Conservation (phyloP, 2,797 vertebrate species). For the Micrastur ruficollis region DNA sequence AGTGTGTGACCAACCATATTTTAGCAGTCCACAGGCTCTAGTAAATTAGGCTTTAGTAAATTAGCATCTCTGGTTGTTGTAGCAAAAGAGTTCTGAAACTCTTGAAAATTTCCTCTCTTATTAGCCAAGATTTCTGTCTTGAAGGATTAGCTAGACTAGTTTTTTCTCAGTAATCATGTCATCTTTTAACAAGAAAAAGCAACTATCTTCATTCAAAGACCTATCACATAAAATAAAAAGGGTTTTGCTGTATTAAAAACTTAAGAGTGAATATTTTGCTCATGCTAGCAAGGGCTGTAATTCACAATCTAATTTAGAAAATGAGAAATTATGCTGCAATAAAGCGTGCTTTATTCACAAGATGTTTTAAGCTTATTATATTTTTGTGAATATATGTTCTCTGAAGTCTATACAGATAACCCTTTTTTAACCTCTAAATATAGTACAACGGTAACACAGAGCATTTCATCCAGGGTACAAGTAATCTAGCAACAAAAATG, state of each 20-base stretch:
- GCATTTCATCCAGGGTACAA: slow-evolving; percentile 58
- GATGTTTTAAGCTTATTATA: slow-evolving; percentile 1
- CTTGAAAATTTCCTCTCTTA: background rate
- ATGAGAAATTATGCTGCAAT: background rate
- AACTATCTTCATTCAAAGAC: background rate
- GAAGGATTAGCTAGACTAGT: background rate
- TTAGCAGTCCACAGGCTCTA: background rate
- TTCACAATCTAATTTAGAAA: background rate
- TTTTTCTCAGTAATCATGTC: background rate
- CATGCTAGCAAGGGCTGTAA: background rate
- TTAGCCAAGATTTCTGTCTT: background rate
- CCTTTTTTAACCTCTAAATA: slow-evolving; percentile 56
- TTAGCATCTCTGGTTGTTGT: background rate
- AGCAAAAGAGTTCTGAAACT: background rate
- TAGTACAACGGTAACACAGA: slow-evolving; percentile 52
- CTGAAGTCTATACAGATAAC: slow-evolving; percentile 51
- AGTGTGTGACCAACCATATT: background rate
- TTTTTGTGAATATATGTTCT: slow-evolving; percentile 25
- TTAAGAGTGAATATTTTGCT: background rate
- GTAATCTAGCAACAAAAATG: slow-evolving; percentile 74
- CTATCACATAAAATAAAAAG: background rate
- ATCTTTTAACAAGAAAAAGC: background rate
- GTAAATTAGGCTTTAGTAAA: background rate
- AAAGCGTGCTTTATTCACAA: slow-evolving; percentile 18
- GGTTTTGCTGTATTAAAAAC: background rate